phyloP scores from a whole-genome alignment of 2,113 vertebrate genomes.

The Sakesphorus luctuosus region DNA sequence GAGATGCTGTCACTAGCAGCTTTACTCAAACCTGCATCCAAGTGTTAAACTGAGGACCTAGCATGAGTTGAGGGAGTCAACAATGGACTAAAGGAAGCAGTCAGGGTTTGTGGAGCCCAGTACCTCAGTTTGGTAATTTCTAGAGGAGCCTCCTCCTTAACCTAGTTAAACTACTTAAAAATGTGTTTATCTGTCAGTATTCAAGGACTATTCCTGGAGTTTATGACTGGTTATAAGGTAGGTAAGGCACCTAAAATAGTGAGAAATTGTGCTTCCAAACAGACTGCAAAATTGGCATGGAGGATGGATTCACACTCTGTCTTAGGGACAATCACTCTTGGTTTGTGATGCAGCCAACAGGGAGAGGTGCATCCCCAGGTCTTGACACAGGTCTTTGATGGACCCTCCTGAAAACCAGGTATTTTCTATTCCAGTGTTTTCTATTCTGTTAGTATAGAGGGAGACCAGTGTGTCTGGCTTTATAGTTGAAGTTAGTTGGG shows the following conservation, averaged over 20 bases:
- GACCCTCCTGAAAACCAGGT: neutral
- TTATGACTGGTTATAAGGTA: neutral
- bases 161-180: neutral
- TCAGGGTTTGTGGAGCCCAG: neutral
- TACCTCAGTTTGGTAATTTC: neutral
- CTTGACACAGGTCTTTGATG: neutral
- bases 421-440: neutral
- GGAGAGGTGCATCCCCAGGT: neutral
- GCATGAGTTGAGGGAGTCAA: neutral
- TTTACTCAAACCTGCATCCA: neutral
- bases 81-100: rapidly evolving
- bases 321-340: neutral
- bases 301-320: rapidly evolving
- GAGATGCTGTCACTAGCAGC: neutral
- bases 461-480: neutral
- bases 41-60: neutral
- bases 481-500: neutral
- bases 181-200: neutral
- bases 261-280: neutral
- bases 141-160: neutral
- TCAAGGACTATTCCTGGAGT: neutral
- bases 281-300: neutral
- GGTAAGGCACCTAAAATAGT: neutral
- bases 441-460: neutral
- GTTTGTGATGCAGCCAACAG: neutral